Base-by-base conservation (phyloP, 2,113 vertebrate genomes). In the Oophaga pumilio region DNA sequence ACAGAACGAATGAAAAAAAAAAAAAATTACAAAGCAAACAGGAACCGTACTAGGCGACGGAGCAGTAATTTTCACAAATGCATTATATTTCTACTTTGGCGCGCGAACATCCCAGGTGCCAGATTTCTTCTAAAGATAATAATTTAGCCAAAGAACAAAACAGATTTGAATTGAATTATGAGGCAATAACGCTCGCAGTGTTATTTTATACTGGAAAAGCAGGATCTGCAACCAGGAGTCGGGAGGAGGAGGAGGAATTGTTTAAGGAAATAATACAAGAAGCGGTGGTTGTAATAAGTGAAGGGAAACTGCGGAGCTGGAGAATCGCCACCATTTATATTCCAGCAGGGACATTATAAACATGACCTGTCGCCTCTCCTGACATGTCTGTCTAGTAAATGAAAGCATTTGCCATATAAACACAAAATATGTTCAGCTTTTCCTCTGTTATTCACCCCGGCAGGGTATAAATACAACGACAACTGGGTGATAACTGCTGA, bases 111-210 rank as follows among this genome's bases (percentile, higher is more conserved):
- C 85, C 85, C 85, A 71, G 76, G 64, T 87, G 85, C 52, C 76
- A 87, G 33, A 87, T 87, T 87, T n/a, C 28, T 57, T 28, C 43
- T 71, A 73, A 87, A 87, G 62, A 81, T 81, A 59, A 81, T 87
- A 80, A 80, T 87, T 81, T 81, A 62, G 49, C 76, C 50, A 69
- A 33, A 69, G 64, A 80, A 68, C 18, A 87, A 87, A 76, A 60
- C 80, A 9, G 71, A n/a, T 13, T 33, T n/a, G 24, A 28, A 43
- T 71, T 87, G 85, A 69, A 71, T 80, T 69, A 87, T 80, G 64
- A 24, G 66, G 85, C 85, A 87, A 79, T 79, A 57, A 79, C n/a
- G 9, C 15, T 49, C 10, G 24, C 50, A n/a, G n/a, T 52, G 84
- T 26, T 77, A n/a, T 76, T 56, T 76, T 77, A 77, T 53, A 49